Percentiles rank a stretch among this genome's conserved stretches.
phyloP scores from a whole-genome alignment of 2,888 invertebrate genomes.

The Torymus aiolomorphi region DNA sequence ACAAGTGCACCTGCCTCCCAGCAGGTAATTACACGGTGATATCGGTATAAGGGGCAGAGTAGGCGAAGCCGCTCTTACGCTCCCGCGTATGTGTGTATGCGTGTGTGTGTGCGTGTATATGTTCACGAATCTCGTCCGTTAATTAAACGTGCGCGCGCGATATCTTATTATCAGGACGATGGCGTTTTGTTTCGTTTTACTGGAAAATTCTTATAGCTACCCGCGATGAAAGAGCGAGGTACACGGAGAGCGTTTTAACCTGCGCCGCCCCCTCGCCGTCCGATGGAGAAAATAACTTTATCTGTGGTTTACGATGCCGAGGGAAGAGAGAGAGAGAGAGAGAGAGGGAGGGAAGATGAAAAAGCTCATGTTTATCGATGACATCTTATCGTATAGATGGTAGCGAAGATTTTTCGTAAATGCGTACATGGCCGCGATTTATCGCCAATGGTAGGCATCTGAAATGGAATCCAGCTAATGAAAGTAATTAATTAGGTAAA shows the following conservation, averaged over 20 bases:
- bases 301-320: not conserved
- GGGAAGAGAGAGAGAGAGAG: not conserved
- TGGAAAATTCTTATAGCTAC: constrained; percentile 7
- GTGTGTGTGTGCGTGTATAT: constrained; percentile 7
- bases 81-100: too few relatives aligned
- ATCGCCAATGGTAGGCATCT: too few relatives aligned
- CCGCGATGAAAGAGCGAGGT: too few relatives aligned
- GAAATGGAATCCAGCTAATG: too few relatives aligned
- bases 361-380: not conserved
- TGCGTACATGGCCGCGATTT: too few relatives aligned
- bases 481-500: too few relatives aligned
- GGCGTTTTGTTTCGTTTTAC: constrained; percentile 30
- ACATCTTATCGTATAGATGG: constrained; percentile 5
- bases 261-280: too few relatives aligned
- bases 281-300: constrained; percentile 6
- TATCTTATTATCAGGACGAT: constrained; percentile 50
- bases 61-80: not conserved
- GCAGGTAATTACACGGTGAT: constrained; percentile 56
- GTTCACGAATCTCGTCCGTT: constrained; percentile 56
- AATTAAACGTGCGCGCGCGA: constrained; percentile 52
- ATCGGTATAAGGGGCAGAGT: constrained; percentile 25
- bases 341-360: not conserved
- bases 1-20: constrained; percentile 51
- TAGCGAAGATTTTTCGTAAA: too few relatives aligned
- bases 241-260: constrained; percentile 26